Percentiles rank a stretch among this genome's conserved stretches.
These are phyloP conservation scores for Serilophus lunatus DNA, from an alignment of 2,113 vertebrate genomes.

Conservation along the genomic window DNA sequence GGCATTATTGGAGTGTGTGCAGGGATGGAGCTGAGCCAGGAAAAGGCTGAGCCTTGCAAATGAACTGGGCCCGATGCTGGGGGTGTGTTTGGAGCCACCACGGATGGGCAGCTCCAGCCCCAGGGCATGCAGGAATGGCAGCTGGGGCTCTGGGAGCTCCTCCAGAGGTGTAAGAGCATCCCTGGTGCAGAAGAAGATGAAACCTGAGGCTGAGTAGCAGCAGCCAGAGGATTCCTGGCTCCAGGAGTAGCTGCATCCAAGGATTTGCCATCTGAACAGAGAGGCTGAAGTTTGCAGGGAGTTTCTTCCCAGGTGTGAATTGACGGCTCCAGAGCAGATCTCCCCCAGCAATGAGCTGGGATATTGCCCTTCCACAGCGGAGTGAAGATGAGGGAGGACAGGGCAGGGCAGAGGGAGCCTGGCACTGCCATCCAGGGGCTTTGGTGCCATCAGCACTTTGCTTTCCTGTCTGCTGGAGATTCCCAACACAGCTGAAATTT, in stretches of 20 bases:
- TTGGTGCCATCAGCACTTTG: rapidly evolving
- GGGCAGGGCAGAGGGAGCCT: not conserved
- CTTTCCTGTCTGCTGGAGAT: not conserved
- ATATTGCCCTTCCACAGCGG: not conserved
- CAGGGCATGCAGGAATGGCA: rapidly evolving
- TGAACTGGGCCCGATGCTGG: not conserved
- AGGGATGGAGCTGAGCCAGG: not conserved
- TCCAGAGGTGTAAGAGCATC: rapidly evolving
- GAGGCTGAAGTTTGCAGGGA: not conserved
- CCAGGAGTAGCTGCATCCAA: not conserved
- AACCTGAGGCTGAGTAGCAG: not conserved
- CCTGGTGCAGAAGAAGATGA: not conserved
- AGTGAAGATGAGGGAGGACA: not conserved
- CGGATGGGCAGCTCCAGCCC: rapidly evolving
- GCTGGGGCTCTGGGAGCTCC: not conserved
- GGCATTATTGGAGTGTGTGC: not conserved
- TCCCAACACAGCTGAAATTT: not conserved
- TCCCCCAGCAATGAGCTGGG: not conserved
- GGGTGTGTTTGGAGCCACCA: rapidly evolving
- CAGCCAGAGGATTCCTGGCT: not conserved
- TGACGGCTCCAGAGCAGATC: not conserved
- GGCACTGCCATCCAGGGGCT: not conserved
- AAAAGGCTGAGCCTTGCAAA: not conserved
- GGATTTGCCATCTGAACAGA: not conserved
- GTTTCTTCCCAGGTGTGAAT: not conserved